Evolutionary conservation across 2,113 vertebrate species (phyloP), one percentile per base, ranked within the genome.

Genomic region (Hucho hucho): DNA sequence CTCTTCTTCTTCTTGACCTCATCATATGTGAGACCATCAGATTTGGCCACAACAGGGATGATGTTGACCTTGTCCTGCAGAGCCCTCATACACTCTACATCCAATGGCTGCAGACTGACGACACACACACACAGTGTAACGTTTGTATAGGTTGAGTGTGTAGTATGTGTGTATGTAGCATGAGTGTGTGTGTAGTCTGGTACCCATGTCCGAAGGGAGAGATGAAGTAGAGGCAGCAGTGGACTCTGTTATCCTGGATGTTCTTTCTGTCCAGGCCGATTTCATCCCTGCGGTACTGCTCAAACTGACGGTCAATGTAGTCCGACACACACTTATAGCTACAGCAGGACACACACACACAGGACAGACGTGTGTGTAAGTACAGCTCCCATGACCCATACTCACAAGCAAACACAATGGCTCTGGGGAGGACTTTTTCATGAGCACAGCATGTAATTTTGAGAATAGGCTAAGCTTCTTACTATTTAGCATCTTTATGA

Each of bases 161-260:
- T 64, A 13, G 46, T 11, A 47, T 47, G 12, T 13, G n/a, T 25
- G 47, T 9, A 12, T 58, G 25, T 9, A 32, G 32, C 6, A n/a
- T 73, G 29, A 16, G 32, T 43, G 20, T 37, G 16, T 22, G 7
- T 46, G 20, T 2, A 5, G 6, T 29, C 32, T 64, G 18, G 22
- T 87, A 94, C 93, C 93, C 92, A 63, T 93, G 92, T 7, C 93
- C 92, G n/a, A 87, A 90, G 0, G 93, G 93, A 6, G 93, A 93
- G 82, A 94, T 88, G 81, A 94, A 94, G 87, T 94, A 94, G 43
- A 94, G 89, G 69, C 90, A 91, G 86, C 93, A 94, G 87, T 94
- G 93, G 63, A 94, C 93, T 69, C 93, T 83, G 84, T 92, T 91
- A 81, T 94, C 93, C 79, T 89, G 92, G 53, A 94, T 93, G 87